Evolutionary conservation across 1,140 invertebrate species (phyloP), one percentile per base, ranked within the genome.

Genomic region (Venustaconcha ellipsiformis): DNA sequence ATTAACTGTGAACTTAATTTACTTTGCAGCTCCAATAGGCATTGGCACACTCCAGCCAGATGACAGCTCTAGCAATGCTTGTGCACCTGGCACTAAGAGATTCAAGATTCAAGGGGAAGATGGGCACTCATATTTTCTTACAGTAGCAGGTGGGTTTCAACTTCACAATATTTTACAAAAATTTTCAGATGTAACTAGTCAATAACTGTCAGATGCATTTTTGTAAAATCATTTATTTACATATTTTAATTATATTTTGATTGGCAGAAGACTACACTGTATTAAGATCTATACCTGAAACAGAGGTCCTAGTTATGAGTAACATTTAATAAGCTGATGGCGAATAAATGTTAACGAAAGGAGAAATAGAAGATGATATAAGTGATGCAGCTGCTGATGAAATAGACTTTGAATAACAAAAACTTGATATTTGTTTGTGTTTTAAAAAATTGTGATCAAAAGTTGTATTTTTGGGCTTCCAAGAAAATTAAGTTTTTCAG

Each of bases 71-170:
- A 48, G 37, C 5, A 48, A 48, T 11, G 6, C 57, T n/a, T 62
- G 70, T 71, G 83, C 85, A 70, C 82, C 85, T 23, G 76, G 80
- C n/a, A 68, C 78, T 6, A 88, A 87, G 74, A 81, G 78, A 67
- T 83, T 86, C 59, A 70, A 83, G 48, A 72, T 88, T 69, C 80
- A 84, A 55, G 86, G 85, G 37, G 85, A 85, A 57, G 84, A 88
- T 83, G 87, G 87, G 5, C 87, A 88, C 70, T 83, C 85, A 1
- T 87, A 86, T 75, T 79, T 88, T 14, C 58, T 88, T 11, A 81
- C 86, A 75, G 82, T 87, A n/a, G 75, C 85, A 76, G 75, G 76
- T 82, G 48, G 76, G 66, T 63, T 67, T 68, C 0, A 67, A n/a
- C 11, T 64, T 17, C 55, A 74, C 57, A 23, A 37, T 15, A 55